phyloP scores from a whole-genome alignment of 2,113 vertebrate genomes.

The Thryonomys swinderianus region DNA sequence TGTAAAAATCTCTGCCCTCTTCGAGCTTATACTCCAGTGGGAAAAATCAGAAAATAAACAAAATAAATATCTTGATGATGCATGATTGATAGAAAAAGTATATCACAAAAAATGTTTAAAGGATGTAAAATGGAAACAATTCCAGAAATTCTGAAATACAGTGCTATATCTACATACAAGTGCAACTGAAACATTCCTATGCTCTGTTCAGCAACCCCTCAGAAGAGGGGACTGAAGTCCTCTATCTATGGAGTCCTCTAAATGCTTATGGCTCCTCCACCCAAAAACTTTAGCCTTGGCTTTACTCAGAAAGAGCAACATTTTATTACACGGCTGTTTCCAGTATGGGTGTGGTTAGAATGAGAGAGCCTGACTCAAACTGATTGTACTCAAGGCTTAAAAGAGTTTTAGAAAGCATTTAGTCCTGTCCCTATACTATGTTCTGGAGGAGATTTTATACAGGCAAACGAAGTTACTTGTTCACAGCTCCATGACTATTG shows the following conservation, averaged over 20 bases:
- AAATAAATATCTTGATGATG: not conserved
- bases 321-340: not conserved
- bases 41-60: conserved; percentile 30
- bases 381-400: not conserved
- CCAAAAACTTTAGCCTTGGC: not conserved
- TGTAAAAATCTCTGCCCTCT: not conserved
- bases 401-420: not conserved
- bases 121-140: not conserved
- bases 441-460: not conserved
- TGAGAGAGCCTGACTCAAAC: not conserved
- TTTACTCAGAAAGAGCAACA: not conserved
- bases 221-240: not conserved
- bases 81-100: not conserved
- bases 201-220: not conserved
- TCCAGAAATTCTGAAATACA: conserved; percentile 25
- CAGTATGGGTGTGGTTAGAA: not conserved
- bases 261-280: not conserved
- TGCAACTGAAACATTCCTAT: not conserved
- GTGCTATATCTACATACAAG: not conserved
- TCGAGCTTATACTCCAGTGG: not conserved
- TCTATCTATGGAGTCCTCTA: not conserved
- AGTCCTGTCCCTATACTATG: not conserved
- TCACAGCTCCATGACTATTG: not conserved
- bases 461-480: not conserved
- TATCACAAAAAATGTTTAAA: not conserved